These are phyloP conservation scores for Oconnorella tubifera DNA, from an alignment of 2,888 invertebrate species.

Conservation along the genomic window DNA sequence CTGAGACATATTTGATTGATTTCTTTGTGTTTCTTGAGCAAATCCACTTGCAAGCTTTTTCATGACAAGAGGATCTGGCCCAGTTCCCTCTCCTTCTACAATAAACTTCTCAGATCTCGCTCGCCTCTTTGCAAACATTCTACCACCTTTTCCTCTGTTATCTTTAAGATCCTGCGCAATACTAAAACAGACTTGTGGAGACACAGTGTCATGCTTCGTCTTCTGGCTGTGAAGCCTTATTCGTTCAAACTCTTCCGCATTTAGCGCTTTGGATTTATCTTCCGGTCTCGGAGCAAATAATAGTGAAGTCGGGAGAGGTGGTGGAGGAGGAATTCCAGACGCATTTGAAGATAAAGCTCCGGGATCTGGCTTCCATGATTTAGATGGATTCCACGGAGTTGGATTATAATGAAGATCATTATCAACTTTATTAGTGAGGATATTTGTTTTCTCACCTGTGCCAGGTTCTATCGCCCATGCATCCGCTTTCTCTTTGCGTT, in stretches of 20 bases:
- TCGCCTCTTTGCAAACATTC: slow-evolving; percentile 78
- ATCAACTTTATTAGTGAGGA: background rate
- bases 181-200: slow-evolving; percentile 60
- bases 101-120: slow-evolving; percentile 77
- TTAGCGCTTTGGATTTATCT: slow-evolving; percentile 36
- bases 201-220: slow-evolving; percentile 45
- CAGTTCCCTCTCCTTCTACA: slow-evolving; percentile 62
- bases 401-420: slow-evolving; percentile 27
- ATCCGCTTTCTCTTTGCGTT: slow-evolving; percentile 65
- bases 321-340: slow-evolving; percentile 24
- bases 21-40: background rate
- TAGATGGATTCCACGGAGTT: slow-evolving; percentile 21
- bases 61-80: slow-evolving; percentile 15
- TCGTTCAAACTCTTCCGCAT: slow-evolving; percentile 49
- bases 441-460: background rate
- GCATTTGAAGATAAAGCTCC: background rate
- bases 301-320: slow-evolving; percentile 22
- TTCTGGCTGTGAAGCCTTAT: slow-evolving; percentile 43
- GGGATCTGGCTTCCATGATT: background rate
- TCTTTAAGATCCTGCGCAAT: slow-evolving; percentile 75
- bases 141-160: slow-evolving; percentile 76
- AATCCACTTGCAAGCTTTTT: slow-evolving; percentile 8
- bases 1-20: too few relatives aligned
- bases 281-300: slow-evolving; percentile 15
- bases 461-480: background rate